Evolutionary conservation across 2,888 invertebrate genomes (phyloP).

Genomic region (Physocephala rufipes): DNA sequence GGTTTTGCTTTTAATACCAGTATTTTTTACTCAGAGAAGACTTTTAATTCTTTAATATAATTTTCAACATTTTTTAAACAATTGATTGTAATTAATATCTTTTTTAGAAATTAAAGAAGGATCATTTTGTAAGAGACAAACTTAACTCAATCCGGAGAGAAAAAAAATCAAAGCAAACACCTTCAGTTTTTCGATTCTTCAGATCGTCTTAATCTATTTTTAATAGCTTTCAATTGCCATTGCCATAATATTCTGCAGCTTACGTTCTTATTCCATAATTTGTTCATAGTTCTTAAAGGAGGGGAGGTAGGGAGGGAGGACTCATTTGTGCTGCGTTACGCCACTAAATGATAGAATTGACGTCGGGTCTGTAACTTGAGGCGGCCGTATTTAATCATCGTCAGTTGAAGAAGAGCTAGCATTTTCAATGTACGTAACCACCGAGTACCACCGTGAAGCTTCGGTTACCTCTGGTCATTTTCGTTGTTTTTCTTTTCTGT

Average conservation of each 20-base stretch:
- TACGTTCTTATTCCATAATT: background rate
- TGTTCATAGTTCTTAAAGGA: conserved; percentile 1
- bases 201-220: conserved; percentile 24
- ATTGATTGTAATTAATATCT: too few species aligned
- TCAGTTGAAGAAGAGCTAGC: conserved; percentile 55
- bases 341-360: conserved; percentile 32
- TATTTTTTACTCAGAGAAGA: too few species aligned
- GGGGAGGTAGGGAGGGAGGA: conserved; percentile 1
- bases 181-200: too few species aligned
- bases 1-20: too few species aligned
- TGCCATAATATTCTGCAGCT: background rate
- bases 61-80: too few species aligned
- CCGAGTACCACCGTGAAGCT: background rate
- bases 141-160: too few species aligned
- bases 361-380: conserved; percentile 57
- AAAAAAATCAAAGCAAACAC: too few species aligned
- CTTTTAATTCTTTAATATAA: too few species aligned
- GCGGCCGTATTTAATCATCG: conserved; percentile 62
- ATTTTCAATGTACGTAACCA: conserved; percentile 38
- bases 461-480: conserved; percentile 25
- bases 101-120: too few species aligned
- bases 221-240: conserved; percentile 27
- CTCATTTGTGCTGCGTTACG: conserved; percentile 23
- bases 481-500: conserved; percentile 37
- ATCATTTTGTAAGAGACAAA: too few species aligned